These are phyloP conservation scores for Clarias laeviceps DNA, from an alignment of 2,797 vertebrate species.

Conservation along the genomic window DNA sequence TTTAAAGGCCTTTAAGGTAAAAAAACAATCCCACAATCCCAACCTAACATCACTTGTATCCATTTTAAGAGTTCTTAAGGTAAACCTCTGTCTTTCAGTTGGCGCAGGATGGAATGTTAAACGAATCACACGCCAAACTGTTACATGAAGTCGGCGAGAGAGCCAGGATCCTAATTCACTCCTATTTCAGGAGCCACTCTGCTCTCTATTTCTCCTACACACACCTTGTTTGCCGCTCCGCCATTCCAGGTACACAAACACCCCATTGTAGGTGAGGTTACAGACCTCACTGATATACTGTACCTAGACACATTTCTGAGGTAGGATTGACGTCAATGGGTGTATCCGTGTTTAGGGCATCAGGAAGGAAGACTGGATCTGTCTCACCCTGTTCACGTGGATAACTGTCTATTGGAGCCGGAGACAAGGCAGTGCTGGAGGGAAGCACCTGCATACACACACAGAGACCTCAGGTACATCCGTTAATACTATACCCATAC, in stretches of 20 bases:
- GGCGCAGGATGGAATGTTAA: constrained; percentile 82
- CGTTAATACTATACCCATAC: not conserved
- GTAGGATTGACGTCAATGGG: not conserved
- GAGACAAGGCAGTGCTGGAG: constrained; percentile 92
- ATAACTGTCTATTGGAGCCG: constrained; percentile 95
- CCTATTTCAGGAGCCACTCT: constrained; percentile 88
- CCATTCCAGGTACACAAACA: constrained; percentile 79
- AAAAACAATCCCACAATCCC: constrained; percentile 43
- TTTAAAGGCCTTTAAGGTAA: constrained; percentile 85
- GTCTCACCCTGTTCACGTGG: constrained; percentile 94
- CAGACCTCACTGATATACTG: too few relatives aligned
- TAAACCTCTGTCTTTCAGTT: constrained; percentile 69
- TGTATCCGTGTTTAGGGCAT: constrained; percentile 72
- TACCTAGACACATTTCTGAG: not conserved
- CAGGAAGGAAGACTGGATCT: constrained; percentile 90
- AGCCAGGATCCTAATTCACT: constrained; percentile 79
- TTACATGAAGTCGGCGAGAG: constrained; percentile 88
- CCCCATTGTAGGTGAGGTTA: not conserved
- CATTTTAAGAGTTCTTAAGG: not conserved
- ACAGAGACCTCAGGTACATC: constrained; percentile 91
- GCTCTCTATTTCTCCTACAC: constrained; percentile 87
- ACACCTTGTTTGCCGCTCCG: constrained; percentile 92
- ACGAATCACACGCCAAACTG: constrained; percentile 79
- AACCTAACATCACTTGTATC: not conserved
- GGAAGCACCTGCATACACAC: constrained; percentile 90